A percentile compares a stretch with the other conserved stretches of the same genome.
These are phyloP conservation scores for Lasiurus borealis DNA, from an alignment of 2,113 vertebrate genomes.

Conservation along the genomic window DNA sequence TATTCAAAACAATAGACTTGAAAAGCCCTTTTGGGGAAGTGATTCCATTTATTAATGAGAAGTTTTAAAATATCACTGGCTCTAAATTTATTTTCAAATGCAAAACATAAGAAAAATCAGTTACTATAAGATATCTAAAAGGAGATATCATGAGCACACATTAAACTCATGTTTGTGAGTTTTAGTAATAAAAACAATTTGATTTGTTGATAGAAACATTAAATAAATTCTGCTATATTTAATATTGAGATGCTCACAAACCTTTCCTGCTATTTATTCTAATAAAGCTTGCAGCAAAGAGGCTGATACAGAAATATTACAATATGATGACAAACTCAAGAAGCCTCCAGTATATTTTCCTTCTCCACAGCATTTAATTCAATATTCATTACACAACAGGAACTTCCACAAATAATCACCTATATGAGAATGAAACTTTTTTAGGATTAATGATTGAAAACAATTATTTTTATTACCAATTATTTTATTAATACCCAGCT, in stretches of 20 bases:
- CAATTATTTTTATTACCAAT: background rate
- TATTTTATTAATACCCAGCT: background rate
- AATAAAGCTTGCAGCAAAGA: background rate
- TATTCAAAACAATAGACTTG: background rate
- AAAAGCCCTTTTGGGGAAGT: slow-evolving; percentile 9
- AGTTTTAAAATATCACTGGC: slow-evolving; percentile 1
- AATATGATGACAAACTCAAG: background rate
- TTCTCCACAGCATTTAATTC: background rate
- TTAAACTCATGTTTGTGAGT: background rate
- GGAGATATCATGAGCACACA: background rate
- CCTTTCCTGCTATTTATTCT: slow-evolving; percentile 22
- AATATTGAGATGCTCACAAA: background rate
- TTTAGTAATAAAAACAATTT: slow-evolving; percentile 42
- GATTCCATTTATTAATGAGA: background rate
- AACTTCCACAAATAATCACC: slow-evolving; percentile 25
- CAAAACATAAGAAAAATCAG: background rate
- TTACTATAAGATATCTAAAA: background rate
- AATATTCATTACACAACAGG: slow-evolving; percentile 7
- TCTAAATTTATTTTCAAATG: slow-evolving; percentile 16
- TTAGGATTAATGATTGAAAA: slow-evolving; percentile 6
- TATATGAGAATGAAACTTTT: background rate
- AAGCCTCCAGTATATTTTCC: background rate
- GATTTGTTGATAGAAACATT: background rate
- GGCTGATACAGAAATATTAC: background rate
- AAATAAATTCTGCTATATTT: slow-evolving; percentile 29